Conservation (phyloP, 2,113 vertebrate species). For the Gnathonemus longibarbis region DNA sequence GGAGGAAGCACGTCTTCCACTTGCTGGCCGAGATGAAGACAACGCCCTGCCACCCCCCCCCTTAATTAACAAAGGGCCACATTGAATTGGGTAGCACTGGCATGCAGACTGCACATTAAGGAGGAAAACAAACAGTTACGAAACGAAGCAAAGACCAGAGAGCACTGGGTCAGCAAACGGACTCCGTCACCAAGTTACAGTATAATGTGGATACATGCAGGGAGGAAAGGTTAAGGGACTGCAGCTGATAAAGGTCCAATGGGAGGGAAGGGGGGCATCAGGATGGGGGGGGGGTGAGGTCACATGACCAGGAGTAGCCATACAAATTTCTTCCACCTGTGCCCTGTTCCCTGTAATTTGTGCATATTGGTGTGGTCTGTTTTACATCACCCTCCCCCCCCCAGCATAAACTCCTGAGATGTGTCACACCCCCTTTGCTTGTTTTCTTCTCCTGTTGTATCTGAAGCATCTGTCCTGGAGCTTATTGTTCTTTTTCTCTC, state of each 20-base stretch:
- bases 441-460: background rate
- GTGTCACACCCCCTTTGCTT: background rate
- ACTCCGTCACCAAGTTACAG: background rate
- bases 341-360: background rate
- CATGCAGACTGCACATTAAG: background rate
- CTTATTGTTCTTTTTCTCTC: background rate
- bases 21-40: conserved; percentile 29
- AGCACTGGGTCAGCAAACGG: background rate
- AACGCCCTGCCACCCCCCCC: background rate
- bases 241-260: background rate
- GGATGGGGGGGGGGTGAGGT: background rate
- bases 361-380: background rate
- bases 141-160: background rate
- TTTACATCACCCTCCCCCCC: background rate
- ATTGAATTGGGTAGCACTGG: background rate
- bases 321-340: background rate
- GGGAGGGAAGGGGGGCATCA: background rate
- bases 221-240: background rate
- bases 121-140: background rate
- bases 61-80: background rate
- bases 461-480: background rate
- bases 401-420: background rate
- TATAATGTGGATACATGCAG: background rate
- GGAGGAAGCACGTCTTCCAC: conserved; percentile 13
- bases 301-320: background rate